Evolutionary conservation across 2,113 vertebrate species (phyloP), one percentile per base, ranked within the genome.

Genomic region (Crotalus tigris): DNA sequence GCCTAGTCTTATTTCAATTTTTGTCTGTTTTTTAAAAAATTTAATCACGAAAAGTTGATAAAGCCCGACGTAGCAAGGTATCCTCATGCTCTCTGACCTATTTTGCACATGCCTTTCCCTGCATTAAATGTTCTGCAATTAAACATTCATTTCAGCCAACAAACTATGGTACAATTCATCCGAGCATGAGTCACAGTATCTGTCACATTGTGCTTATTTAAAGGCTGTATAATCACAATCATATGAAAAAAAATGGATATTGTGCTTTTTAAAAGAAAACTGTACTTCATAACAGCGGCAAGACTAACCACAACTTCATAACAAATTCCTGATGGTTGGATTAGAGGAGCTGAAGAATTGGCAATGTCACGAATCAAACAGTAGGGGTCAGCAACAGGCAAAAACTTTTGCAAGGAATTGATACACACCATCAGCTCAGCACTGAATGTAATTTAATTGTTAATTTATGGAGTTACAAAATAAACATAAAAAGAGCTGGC

Each of bases 321-420:
- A 97, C 96, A 93, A 93, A 90, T 95, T 98, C 95, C 96, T 95
- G 94, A 96, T 97, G 97, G 94, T 93, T 59, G 24, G n/a, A 23
- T 24, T 89, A 95, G 91, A 81, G 61, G 55, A 89, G 33, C 21
- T 8, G 88, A 87, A 46, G 49, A 33, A 88, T 53, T 81, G 58
- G 33, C 4, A 81, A 54, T 88, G 92, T 57, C 44, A 92, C 33
- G 1, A 44, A 2, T 39, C 29, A 29, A 81, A 94, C 98, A 97
- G 95, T 94, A 98, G 98, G 96, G 97, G 97, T 93, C 97, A 97
- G 97, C 93, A 98, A 33, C 85, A 81, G 94, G 89, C 88, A 96
- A 95, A 11, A 21, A 5, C 44, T 92, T 24, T 64, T 1, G 88
- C 51, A 85, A 24, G 23, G 5, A 44, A 17, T 29, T 93, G 85